Base-by-base conservation (phyloP, 2,888 invertebrate genomes). In the Aporophyla nigra region DNA sequence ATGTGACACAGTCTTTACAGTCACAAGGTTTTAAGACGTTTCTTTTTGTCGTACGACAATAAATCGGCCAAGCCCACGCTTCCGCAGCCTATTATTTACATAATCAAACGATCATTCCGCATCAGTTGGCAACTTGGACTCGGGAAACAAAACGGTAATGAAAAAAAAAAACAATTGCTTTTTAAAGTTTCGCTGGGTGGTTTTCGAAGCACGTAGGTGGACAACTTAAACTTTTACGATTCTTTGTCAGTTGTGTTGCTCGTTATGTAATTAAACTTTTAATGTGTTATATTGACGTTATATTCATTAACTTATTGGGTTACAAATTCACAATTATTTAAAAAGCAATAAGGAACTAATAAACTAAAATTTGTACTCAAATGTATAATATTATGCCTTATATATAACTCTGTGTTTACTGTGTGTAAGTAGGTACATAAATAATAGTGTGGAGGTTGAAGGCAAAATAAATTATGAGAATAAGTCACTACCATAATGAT, bases 101-200 rank as follows among this genome's bases (percentile, higher is more conserved):
- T 93, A 93, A 93, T 93, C 92, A 90, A 88, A 87, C 88, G 89
- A 93, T 94, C 91, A 92, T 94, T 93, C 93, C 94, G 94, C 94
- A 90, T 91, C 93, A 90, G 87, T 93, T 91, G 89, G 83, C 89
- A 91, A 87, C 88, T 89, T 89, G 86, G 87, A 78, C 66, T 83
- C 69, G 63, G 54, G 70, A 78, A 73, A 78, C 72, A 62, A 82
- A 80, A 83, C 62, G 49, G 53, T 71, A 79, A 80, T 85, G n/a
- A 74, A 79, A 83, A 85, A 77, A 76, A 76, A 85, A 67, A 75
- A 63, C 69, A 74, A 80, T 61, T 74, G 59, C 61, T 77, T 84
- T 79, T 72, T 71, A 70, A 76, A 71, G 53, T 53, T 71, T 78
- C 62, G 49, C 70, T 82, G 70, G 46, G 46, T 78, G 73, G 61